Evolutionary conservation across 2,113 vertebrate species (phyloP).

Genomic region (Chloebia gouldiae): DNA sequence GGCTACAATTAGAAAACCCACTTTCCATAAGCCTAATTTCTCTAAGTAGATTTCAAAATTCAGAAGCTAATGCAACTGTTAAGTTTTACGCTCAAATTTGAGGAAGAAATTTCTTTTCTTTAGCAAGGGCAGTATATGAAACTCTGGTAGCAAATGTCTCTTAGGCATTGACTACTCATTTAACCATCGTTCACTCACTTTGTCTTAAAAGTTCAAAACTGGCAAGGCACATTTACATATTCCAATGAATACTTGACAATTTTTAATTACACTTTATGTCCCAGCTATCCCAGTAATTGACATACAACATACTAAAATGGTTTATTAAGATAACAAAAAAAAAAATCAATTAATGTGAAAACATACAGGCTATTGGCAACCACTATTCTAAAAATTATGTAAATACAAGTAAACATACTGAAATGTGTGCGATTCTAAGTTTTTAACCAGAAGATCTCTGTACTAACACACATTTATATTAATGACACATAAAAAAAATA

Average conservation of each 20-base stretch:
- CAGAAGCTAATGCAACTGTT: conserved; percentile 70
- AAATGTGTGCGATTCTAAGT: conserved; percentile 84
- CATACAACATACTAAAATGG: conserved; percentile 85
- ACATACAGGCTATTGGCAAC: conserved; percentile 84
- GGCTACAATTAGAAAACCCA: conserved; percentile 80
- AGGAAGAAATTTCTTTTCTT: conserved; percentile 63
- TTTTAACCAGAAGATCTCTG: conserved; percentile 84
- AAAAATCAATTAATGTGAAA: conserved; percentile 79
- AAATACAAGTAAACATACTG: conserved; percentile 86
- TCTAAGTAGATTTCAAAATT: conserved; percentile 66
- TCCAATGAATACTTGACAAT: conserved; percentile 86
- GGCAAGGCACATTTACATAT: conserved; percentile 87
- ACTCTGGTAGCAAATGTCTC: conserved; percentile 70
- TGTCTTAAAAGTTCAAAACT: conserved; percentile 77
- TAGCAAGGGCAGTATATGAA: conserved; percentile 76
- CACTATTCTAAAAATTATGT: conserved; percentile 82
- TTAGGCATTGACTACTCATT: conserved; percentile 74
- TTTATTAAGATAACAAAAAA: conserved; percentile 79
- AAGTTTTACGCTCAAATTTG: conserved; percentile 67
- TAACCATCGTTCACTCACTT: conserved; percentile 72
- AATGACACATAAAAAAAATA: conserved; percentile 95
- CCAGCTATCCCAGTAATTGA: conserved; percentile 86
- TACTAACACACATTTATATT: conserved; percentile 88
- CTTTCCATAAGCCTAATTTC: conserved; percentile 71
- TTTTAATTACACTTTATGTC: conserved; percentile 85